Evolutionary conservation across 2,888 invertebrate species (phyloP).

Genomic region (Ornithoptera alexandrae): DNA sequence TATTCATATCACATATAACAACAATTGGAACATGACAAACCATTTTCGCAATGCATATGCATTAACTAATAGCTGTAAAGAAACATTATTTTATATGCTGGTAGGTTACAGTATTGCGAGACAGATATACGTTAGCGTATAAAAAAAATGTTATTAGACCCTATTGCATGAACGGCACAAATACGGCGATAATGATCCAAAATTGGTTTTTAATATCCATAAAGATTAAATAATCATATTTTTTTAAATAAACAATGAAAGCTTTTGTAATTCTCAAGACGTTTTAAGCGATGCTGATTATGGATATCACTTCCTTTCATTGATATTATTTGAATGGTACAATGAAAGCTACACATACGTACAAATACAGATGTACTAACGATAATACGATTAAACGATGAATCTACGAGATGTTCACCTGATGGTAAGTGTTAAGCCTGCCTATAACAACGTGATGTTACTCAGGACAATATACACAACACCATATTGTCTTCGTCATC

Average conservation of each 20-base stretch:
- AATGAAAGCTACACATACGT: not conserved
- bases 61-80: slow-evolving; percentile 43
- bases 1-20: no score
- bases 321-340: not conserved
- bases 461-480: no score
- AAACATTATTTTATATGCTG: slow-evolving; percentile 40
- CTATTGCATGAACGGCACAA: slow-evolving; percentile 8
- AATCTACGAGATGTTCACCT: no score
- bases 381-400: no score
- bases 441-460: no score
- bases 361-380: no score
- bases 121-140: slow-evolving; percentile 32
- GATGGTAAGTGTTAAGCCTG: no score
- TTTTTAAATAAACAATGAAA: slow-evolving; percentile 3
- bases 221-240: slow-evolving; percentile 4
- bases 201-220: slow-evolving; percentile 10
- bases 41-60: slow-evolving; percentile 15
- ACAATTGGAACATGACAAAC: not conserved
- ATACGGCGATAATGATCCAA: slow-evolving; percentile 9
- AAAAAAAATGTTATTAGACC: slow-evolving; percentile 25
- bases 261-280: not conserved
- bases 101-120: slow-evolving; percentile 48
- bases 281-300: not conserved
- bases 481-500: no score
- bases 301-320: not conserved